phyloP scores from a whole-genome alignment of 2,888 invertebrate species.

The Venusia cambrica region DNA sequence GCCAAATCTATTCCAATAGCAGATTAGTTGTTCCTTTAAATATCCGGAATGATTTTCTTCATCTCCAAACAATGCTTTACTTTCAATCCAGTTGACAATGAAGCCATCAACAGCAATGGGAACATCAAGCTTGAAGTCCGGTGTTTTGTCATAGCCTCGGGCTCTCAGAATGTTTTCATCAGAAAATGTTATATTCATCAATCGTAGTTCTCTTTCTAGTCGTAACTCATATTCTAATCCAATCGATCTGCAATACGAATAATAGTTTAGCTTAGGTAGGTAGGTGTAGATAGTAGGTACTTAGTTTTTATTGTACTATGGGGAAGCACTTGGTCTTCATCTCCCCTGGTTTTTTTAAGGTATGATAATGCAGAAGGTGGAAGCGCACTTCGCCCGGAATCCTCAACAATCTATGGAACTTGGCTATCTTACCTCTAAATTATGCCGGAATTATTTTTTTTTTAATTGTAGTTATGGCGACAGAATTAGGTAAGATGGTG shows the following conservation, averaged over 20 bases:
- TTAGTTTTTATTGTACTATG: too few species aligned
- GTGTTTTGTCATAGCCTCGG: constrained; percentile 96
- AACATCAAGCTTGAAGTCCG: constrained; percentile 94
- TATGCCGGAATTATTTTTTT: too few species aligned
- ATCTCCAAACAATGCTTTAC: constrained; percentile 97
- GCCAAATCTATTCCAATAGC: constrained; percentile 97
- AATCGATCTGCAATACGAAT: constrained; percentile 87
- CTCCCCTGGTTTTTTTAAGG: too few species aligned
- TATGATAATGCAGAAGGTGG: too few species aligned
- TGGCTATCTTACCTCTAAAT: too few species aligned
- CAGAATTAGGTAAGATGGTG: too few species aligned
- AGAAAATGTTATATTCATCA: constrained; percentile 70
- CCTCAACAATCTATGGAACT: too few species aligned
- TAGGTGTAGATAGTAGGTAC: too few species aligned
- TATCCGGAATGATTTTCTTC: constrained; percentile 89
- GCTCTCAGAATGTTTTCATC: constrained; percentile 90
- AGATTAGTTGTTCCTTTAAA: constrained; percentile 90
- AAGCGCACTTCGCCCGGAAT: too few species aligned
- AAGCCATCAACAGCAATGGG: constrained; percentile 92
- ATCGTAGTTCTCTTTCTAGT: constrained; percentile 82
- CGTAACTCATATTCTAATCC: constrained; percentile 93
- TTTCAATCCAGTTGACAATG: constrained; percentile 97
- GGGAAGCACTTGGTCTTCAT: too few species aligned
- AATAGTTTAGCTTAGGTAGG: too few species aligned
- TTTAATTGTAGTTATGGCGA: too few species aligned